phyloP scores from a whole-genome alignment of 30 jellyfish, hydroid and myxozoan genomes.

The Nemopilema nomurai region DNA sequence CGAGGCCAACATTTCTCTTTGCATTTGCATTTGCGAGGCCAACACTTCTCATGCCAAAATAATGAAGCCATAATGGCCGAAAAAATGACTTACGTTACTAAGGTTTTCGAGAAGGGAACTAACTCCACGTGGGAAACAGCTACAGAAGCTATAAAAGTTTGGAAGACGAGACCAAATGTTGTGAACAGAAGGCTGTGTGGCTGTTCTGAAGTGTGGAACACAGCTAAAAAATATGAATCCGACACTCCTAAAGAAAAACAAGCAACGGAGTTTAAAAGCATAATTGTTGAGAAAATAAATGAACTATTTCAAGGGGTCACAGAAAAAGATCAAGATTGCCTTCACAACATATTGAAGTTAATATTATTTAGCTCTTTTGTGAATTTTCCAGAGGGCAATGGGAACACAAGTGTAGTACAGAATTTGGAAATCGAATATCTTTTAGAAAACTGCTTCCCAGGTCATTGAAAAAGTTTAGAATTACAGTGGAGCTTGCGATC shows the following conservation, averaged over 20 bases:
- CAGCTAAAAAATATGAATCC: background rate
- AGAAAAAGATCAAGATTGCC: background rate
- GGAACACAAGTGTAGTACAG: background rate
- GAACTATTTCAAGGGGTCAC: background rate
- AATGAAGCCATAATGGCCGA: background rate
- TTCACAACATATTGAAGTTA: background rate
- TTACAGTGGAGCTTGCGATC: conserved; percentile 41
- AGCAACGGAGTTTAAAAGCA: background rate
- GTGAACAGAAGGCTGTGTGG: conserved; percentile 88
- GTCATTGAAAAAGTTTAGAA: conserved; percentile 50
- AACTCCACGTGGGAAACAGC: conserved; percentile 38
- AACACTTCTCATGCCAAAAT: no score
- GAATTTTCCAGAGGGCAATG: background rate
- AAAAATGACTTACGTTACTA: conserved; percentile 1
- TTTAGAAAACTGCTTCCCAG: conserved; percentile 71
- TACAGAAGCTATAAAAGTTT: conserved; percentile 70
- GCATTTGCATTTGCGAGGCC: no score
- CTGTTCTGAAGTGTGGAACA: conserved; percentile 40
- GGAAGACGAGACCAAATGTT: conserved; percentile 85
- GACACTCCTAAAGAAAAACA: background rate
- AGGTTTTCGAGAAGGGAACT: background rate
- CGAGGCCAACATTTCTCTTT: no score
- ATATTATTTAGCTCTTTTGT: background rate
- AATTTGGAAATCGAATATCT: background rate
- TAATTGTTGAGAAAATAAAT: background rate